Base-by-base conservation (phyloP, 1,140 invertebrate species). In the Dendrolimus kikuchii region DNA sequence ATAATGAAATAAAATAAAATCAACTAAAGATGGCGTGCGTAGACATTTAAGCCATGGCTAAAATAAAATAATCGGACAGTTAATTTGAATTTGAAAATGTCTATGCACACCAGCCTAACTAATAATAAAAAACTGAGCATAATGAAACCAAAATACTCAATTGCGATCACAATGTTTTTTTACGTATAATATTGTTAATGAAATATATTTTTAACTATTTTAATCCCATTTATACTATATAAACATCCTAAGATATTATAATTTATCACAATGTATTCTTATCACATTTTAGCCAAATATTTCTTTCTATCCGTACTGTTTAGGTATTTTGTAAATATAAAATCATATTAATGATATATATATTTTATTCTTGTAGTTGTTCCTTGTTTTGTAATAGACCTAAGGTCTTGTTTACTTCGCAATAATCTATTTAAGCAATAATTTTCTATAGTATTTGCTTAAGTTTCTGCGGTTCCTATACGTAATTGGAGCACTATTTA, bases 221-320 rank as follows among this genome's bases (percentile, higher is more conserved):
- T 81, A 68, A 72, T 68, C 74, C 64, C 50, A 53, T 53, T 38
- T 46, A 37, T 46, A 61, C 37, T 23, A 59, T 70, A 71, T 72
- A 72, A 64, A 71, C 65, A 68, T n/a, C 55, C 58, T 68, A 66
- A 68, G 64, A 69, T 73, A 66, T 60, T 66, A 66, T 77, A 69
- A 69, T 71, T 76, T 71, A 68, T 68, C 66, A 62, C 46, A 61
- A 69, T 76, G 67, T 84, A 80, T 75, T 77, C 76, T 76, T 81
- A 83, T 73, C 59, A 74, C 74, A 73, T 77, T 77, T 79, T 85
- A 85, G 77, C 79, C 81, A 85, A 85, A 85, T 82, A 82, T 80
- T 82, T 80, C 67, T 68, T 85, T 82, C 64, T 71, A 75, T 68
- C 70, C 74, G 51, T 75, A 75, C 49, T 45, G 56, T 64, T 73